Base-by-base conservation (phyloP, 2,113 vertebrate genomes). In the Eclectus roratus region DNA sequence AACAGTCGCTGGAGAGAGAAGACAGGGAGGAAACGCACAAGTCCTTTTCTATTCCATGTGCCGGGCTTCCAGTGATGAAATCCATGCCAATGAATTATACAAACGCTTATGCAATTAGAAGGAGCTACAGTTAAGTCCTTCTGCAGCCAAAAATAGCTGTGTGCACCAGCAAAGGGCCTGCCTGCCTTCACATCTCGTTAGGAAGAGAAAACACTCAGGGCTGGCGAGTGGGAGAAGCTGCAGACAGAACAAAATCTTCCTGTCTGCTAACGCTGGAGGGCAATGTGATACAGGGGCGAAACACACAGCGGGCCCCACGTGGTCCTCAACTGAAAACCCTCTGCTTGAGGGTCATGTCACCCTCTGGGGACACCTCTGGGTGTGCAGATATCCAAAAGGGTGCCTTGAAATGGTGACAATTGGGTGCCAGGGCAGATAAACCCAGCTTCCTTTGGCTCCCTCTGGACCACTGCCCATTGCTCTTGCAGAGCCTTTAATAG, bases 101-200 rank as follows among this genome's bases (percentile, higher is more conserved):
- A 97, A 94, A 95, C 63, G 80, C 96, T 96, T 95, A 85, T 96
- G 93, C 88, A 95, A 96, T 97, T 95, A 91, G 37, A 95, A 94
- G 91, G 80, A 90, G 92, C 77, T 84, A 71, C 71, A 95, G 85
- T 78, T 78, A 92, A 86, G 85, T 76, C 58, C 91, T 96, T 25
- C 76, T 35, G 85, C 69, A 81, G 94, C 86, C 94, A 53, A 81
- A 95, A 96, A 94, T 92, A 96, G 86, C 78, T 91, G 69, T 2
- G 19, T 60, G 80, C 93, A 96, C 76, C 83, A 93, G 83, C 86
- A 39, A 92, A 95, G 86, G 88, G 58, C 86, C 89, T 87, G 93
- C 85, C 93, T 95, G 80, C 91, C 84, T 95, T 96, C 95, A 89
- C 83, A 72, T 92, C 70, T 64, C 6, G 8, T 94, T 86, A 88